A percentile compares a stretch with the other conserved stretches of the same genome.
Conservation (phyloP, 2,797 vertebrate genomes). For the Betta splendens region DNA sequence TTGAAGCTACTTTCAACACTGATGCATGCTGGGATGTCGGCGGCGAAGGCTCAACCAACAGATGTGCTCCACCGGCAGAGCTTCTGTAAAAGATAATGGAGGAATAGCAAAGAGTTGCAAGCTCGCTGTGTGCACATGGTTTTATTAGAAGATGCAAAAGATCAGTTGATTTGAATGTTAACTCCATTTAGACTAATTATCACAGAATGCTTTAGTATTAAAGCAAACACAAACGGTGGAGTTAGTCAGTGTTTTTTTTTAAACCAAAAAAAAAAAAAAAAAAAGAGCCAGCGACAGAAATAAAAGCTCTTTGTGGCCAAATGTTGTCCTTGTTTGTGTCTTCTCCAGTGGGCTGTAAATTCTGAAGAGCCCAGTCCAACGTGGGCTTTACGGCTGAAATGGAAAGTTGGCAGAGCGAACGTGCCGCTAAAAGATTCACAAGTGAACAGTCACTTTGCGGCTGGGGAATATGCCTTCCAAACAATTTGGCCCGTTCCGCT, state of each 20-base stretch:
- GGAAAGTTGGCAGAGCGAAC: conserved; percentile 10
- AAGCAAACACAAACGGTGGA: background rate
- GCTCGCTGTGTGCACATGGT: background rate
- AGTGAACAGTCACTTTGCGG: too few species aligned
- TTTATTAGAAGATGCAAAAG: background rate
- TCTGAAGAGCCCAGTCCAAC: background rate
- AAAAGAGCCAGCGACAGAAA: too few species aligned
- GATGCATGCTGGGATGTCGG: background rate
- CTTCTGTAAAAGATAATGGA: background rate
- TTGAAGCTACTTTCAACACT: conserved; percentile 1
- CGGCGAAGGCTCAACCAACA: conserved; percentile 4
- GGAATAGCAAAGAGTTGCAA: background rate
- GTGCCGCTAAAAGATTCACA: background rate
- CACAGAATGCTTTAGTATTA: too few species aligned
- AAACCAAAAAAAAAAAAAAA: too few species aligned
- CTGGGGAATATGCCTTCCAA: too few species aligned
- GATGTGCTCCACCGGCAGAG: background rate
- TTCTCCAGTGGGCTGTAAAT: background rate
- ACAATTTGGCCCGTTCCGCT: conserved; percentile 7
- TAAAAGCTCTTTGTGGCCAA: background rate
- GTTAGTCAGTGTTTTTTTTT: background rate
- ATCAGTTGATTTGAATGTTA: background rate
- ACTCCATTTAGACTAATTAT: background rate
- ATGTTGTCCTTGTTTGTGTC: conserved; percentile 7
- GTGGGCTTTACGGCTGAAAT: background rate